phyloP scores from a whole-genome alignment of 2,888 invertebrate genomes.

The Diarsia brunnea region DNA sequence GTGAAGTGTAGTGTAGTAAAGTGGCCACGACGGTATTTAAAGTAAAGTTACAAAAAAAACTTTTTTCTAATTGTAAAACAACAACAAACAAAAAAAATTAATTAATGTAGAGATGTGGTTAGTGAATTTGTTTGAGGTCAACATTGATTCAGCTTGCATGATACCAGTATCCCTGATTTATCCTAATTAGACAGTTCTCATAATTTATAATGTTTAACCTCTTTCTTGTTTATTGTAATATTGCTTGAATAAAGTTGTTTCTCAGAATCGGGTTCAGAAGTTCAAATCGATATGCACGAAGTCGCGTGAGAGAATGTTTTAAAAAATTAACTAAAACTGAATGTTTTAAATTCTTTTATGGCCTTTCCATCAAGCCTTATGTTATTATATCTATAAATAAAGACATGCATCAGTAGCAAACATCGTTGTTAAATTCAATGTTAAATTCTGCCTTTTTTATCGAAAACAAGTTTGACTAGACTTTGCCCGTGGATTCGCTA shows the following conservation, averaged over 20 bases:
- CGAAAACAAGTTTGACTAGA: slow-evolving; percentile 8
- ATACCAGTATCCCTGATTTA: background rate
- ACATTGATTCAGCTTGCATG: background rate
- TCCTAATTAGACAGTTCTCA: slow-evolving; percentile 3
- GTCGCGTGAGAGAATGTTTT: slow-evolving; percentile 15
- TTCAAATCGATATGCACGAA: slow-evolving; percentile 34
- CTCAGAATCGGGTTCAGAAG: slow-evolving; percentile 19
- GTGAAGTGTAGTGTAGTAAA: too few relatives aligned
- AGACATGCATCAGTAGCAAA: slow-evolving; percentile 11
- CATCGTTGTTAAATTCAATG: background rate
- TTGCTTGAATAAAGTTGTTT: background rate
- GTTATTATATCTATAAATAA: slow-evolving; percentile 6
- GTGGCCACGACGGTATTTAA: too few relatives aligned
- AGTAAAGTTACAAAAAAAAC: too few relatives aligned
- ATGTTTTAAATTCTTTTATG: slow-evolving; percentile 1
- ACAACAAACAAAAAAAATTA: too few relatives aligned
- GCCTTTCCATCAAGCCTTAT: slow-evolving; percentile 12
- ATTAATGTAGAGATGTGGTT: background rate
- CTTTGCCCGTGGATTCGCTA: background rate
- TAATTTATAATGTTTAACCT: slow-evolving; percentile 11
- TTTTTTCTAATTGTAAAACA: too few relatives aligned
- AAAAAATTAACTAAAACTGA: background rate
- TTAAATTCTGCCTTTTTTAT: slow-evolving; percentile 9
- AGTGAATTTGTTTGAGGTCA: background rate
- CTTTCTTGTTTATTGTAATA: slow-evolving; percentile 15